These are phyloP conservation scores for Sebastes iracundus DNA, from an alignment of 2,797 vertebrate genomes.

Conservation along the genomic window DNA sequence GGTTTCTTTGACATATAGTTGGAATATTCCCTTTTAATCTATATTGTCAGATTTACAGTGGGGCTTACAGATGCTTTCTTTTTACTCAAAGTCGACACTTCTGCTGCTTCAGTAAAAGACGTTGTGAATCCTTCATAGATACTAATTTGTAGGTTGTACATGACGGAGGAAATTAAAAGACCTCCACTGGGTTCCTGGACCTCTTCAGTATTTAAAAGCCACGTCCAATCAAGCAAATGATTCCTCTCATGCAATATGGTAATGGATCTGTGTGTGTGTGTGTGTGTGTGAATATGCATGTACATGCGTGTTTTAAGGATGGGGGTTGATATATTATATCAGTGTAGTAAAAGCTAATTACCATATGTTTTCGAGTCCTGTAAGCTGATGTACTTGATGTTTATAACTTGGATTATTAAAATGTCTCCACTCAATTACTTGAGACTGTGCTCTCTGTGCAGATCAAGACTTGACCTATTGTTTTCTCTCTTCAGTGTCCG, in stretches of 20 bases:
- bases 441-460: slow-evolving; percentile 88
- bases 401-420: slow-evolving; percentile 97
- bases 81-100: not conserved
- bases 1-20: not conserved
- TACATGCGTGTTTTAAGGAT: slow-evolving; percentile 25
- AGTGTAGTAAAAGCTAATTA: slow-evolving; percentile 97
- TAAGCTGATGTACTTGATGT: slow-evolving; percentile 95
- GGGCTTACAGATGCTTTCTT: not conserved
- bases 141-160: slow-evolving; percentile 53
- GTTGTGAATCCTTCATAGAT: slow-evolving; percentile 38
- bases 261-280: slow-evolving; percentile 64
- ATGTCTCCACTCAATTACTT: slow-evolving; percentile 92
- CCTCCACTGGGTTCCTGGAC: slow-evolving; percentile 46
- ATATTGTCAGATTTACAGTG: not conserved
- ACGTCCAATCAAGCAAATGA: slow-evolving; percentile 97
- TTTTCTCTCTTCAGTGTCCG: slow-evolving; percentile 1
- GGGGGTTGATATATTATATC: slow-evolving; percentile 87
- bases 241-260: slow-evolving; percentile 93
- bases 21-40: not conserved
- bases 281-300: not conserved
- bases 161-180: slow-evolving; percentile 56
- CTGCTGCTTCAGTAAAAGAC: slow-evolving; percentile 2
- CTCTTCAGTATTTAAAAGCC: slow-evolving; percentile 88
- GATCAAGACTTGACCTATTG: slow-evolving; percentile 86
- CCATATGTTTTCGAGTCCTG: slow-evolving; percentile 94